Conservation (phyloP, 1,140 invertebrate species). For the Mylabris phalerata region DNA sequence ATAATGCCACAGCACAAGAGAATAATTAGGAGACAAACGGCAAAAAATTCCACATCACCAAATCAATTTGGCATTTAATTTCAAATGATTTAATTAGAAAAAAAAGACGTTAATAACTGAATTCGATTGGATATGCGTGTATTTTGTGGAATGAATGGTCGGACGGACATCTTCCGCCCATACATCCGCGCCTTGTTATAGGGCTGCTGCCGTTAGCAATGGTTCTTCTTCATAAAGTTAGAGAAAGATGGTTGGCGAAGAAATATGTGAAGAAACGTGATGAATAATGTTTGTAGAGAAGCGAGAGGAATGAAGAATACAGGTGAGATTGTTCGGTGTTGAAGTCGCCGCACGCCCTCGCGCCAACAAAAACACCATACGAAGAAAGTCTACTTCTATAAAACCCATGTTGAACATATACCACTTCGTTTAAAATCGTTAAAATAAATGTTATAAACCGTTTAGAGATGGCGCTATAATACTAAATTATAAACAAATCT, state of each 20-base stretch:
- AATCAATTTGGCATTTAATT: too few species aligned
- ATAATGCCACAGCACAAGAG: too few species aligned
- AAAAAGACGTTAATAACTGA: conserved; percentile 10
- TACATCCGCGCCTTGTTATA: conserved; percentile 31
- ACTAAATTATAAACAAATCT: too few species aligned
- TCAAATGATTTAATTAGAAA: too few species aligned
- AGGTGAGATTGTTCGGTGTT: conserved; percentile 25
- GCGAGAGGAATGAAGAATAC: neutral
- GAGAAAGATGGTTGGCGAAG: neutral
- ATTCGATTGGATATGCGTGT: neutral
- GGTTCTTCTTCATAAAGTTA: too few species aligned
- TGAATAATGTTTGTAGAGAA: neutral
- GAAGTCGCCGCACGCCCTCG: conserved; percentile 31
- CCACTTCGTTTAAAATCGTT: too few species aligned
- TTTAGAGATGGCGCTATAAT: too few species aligned
- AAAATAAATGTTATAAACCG: too few species aligned
- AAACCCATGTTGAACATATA: too few species aligned
- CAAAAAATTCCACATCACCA: too few species aligned
- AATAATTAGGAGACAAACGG: too few species aligned
- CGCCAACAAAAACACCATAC: conserved; percentile 19
- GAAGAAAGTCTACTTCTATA: too few species aligned
- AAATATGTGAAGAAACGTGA: conserved; percentile 4
- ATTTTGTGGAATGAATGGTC: conserved; percentile 19
- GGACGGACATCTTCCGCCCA: conserved; percentile 26
- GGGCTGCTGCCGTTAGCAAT: conserved; percentile 12